These are phyloP conservation scores for Menura novaehollandiae DNA, from an alignment of 2,113 vertebrate species.

Conservation along the genomic window DNA sequence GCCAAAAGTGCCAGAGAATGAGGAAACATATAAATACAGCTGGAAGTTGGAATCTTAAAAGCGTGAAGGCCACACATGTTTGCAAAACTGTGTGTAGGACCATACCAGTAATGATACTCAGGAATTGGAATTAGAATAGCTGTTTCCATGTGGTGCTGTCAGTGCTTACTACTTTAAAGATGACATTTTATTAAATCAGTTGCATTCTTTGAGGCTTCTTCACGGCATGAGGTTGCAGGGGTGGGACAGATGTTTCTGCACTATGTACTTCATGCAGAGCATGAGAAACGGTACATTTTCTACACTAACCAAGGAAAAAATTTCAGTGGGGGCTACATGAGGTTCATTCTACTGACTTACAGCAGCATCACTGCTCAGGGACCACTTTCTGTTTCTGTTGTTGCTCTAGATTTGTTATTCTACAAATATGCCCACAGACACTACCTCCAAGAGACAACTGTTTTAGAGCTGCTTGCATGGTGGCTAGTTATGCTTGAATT, in stretches of 20 bases:
- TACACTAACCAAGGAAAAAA: background rate
- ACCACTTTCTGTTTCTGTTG: background rate
- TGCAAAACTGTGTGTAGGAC: background rate
- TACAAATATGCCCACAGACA: background rate
- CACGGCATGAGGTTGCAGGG: background rate
- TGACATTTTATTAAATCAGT: background rate
- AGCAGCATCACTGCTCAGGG: background rate
- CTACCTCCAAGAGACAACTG: background rate
- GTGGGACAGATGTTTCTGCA: accelerated
- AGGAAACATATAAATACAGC: background rate
- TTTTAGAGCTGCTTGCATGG: background rate
- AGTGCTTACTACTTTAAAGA: background rate
- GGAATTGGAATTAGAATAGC: background rate
- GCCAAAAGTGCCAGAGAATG: background rate
- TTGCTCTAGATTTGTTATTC: background rate
- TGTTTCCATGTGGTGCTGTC: background rate
- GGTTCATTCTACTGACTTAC: background rate
- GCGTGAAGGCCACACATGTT: background rate
- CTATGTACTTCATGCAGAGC: accelerated
- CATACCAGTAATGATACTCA: background rate
- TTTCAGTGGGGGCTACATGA: background rate
- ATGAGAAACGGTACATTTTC: background rate
- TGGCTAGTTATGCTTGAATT: constrained; percentile 3
- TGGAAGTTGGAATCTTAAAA: background rate
- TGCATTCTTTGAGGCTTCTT: background rate